phyloP scores from a whole-genome alignment of 2,797 vertebrate species.

The Pyrocephalus nanus region DNA sequence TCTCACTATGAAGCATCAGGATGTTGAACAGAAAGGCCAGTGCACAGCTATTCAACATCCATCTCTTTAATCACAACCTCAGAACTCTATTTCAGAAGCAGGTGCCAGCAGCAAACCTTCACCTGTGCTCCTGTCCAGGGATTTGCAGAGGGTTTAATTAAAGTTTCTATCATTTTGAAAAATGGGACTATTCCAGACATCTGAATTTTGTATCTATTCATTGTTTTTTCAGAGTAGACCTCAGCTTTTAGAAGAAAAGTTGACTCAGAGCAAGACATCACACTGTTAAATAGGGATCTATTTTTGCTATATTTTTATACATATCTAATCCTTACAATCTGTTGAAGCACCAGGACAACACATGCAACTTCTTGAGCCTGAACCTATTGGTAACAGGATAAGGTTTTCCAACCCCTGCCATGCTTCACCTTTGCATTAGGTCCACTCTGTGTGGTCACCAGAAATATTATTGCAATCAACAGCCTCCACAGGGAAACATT shows the following conservation, averaged over 20 bases:
- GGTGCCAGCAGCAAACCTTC: not conserved
- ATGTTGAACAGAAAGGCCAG: not conserved
- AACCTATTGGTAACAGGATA: not conserved
- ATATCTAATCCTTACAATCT: not conserved
- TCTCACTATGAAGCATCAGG: not conserved
- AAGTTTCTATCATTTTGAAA: not conserved
- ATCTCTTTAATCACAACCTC: not conserved
- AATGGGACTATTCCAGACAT: not conserved
- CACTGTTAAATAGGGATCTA: not conserved
- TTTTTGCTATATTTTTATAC: not conserved
- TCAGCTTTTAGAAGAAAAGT: not conserved
- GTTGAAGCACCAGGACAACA: not conserved
- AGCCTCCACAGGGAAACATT: not conserved
- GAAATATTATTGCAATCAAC: not conserved
- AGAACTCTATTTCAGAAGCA: not conserved
- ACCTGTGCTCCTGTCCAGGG: not conserved
- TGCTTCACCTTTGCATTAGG: not conserved
- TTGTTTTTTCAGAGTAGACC: not conserved
- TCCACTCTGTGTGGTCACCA: not conserved
- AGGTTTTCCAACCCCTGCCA: not conserved
- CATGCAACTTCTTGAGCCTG: not conserved
- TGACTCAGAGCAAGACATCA: not conserved
- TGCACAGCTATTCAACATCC: not conserved
- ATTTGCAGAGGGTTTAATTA: not conserved
- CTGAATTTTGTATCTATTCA: not conserved